Percentiles rank a stretch among this genome's conserved stretches.
Conservation (phyloP, 2,797 vertebrate species). For the Syncerus caffer region DNA sequence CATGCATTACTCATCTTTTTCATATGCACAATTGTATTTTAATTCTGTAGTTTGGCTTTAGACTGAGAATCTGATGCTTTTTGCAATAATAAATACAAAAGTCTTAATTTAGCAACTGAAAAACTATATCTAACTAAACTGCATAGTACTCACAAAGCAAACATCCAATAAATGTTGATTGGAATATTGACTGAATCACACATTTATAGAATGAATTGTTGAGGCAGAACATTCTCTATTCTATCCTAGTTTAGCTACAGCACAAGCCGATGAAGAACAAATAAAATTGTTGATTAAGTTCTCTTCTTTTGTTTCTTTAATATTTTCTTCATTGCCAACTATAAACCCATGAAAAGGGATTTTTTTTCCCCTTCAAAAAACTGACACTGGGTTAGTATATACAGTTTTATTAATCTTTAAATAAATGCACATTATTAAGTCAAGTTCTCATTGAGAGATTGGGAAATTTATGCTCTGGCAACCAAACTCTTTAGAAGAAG, state of each 20-base stretch:
- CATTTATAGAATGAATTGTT: conserved; percentile 9
- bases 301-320: conserved; percentile 30
- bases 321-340: not conserved
- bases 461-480: not conserved
- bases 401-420: not conserved
- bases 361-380: conserved; percentile 1
- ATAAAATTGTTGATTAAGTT: not conserved
- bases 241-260: not conserved
- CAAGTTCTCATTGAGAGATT: not conserved
- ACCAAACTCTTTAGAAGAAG: not conserved
- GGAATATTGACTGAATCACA: not conserved
- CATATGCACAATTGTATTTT: not conserved
- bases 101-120: conserved; percentile 39
- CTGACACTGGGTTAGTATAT: not conserved
- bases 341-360: not conserved
- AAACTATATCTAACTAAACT: conserved; percentile 33
- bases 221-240: not conserved
- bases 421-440: not conserved
- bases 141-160: not conserved
- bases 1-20: not conserved
- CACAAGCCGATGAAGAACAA: not conserved
- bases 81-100: conserved; percentile 25
- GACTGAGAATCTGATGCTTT: conserved; percentile 6
- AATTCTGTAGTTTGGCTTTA: not conserved
- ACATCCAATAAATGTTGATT: not conserved